Conservation (phyloP, 2,888 invertebrate genomes). For the Pristionchus mayeri region DNA sequence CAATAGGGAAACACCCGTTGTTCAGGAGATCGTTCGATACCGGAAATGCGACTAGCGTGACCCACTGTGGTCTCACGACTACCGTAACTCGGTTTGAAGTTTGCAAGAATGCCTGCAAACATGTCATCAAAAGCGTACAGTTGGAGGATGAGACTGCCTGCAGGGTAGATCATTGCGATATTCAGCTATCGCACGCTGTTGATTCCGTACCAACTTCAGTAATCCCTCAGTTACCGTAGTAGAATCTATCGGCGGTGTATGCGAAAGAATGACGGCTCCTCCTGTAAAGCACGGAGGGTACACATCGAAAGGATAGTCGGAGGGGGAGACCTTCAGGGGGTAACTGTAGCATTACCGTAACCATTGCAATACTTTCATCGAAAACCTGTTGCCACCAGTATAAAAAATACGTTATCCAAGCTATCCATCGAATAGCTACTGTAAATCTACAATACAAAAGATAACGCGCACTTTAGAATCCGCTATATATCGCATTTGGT, state of each 20-base stretch:
- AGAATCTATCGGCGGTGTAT: conserved; percentile 61
- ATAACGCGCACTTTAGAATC: too few species aligned
- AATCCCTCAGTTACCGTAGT: too few species aligned
- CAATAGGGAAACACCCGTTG: conserved; percentile 61
- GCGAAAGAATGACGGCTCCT: conserved; percentile 69
- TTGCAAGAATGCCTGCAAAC: conserved; percentile 66
- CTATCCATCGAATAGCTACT: too few species aligned
- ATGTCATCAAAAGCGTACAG: conserved; percentile 71
- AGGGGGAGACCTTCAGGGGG: conserved; percentile 62
- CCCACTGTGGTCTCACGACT: not conserved
- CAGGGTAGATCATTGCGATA: not conserved
- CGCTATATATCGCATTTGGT: too few species aligned
- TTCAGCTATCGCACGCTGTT: not conserved
- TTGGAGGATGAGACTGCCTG: conserved; percentile 51
- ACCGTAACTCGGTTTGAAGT: not conserved
- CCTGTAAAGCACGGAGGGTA: conserved; percentile 75
- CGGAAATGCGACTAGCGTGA: conserved; percentile 19
- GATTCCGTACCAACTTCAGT: too few species aligned
- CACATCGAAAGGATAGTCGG: conserved; percentile 70
- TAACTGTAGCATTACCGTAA: too few species aligned
- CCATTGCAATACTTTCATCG: too few species aligned
- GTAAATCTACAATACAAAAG: too few species aligned
- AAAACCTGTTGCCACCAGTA: too few species aligned
- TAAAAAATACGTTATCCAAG: too few species aligned
- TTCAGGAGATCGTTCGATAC: conserved; percentile 49